Evolutionary conservation across 2,113 vertebrate genomes (phyloP).

Genomic region (Paratilapia polleni): DNA sequence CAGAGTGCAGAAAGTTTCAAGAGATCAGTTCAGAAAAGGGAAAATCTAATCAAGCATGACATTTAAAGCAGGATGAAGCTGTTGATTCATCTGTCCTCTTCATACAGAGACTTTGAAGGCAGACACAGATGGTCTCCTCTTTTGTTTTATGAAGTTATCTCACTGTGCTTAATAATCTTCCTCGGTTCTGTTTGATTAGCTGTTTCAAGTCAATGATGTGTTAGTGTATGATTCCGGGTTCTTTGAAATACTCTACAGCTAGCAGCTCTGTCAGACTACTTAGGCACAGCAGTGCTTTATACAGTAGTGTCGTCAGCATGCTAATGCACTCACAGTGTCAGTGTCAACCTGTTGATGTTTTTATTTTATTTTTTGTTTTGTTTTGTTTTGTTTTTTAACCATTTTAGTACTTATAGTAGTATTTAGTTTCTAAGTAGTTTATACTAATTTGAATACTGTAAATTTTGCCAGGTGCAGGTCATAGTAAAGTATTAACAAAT

Average conservation of each 20-base stretch:
- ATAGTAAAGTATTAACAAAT: neutral
- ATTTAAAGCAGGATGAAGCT: slow-evolving; percentile 39
- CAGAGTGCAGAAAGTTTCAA: slow-evolving; percentile 28
- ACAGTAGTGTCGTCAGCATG: neutral
- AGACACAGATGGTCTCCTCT: neutral
- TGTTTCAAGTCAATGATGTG: too few relatives aligned
- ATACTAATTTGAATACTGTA: neutral
- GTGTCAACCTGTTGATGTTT: neutral
- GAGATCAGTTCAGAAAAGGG: neutral
- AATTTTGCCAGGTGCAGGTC: neutral
- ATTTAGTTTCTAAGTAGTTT: neutral
- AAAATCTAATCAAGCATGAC: slow-evolving; percentile 43
- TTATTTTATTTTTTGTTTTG: too few relatives aligned
- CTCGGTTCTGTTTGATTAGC: neutral
- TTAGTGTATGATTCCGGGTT: neutral
- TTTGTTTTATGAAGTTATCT: slow-evolving; percentile 17
- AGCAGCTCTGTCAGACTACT: neutral
- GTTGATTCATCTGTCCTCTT: slow-evolving; percentile 18
- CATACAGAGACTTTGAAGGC: neutral
- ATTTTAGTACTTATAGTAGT: neutral
- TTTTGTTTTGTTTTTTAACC: fast-evolving
- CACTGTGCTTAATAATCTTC: neutral
- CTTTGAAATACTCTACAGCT: neutral
- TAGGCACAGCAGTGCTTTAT: neutral
- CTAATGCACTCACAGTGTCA: neutral